Evolutionary conservation across 1,140 invertebrate species (phyloP), one percentile per base, ranked within the genome.

Genomic region (Saccostrea cuccullata): DNA sequence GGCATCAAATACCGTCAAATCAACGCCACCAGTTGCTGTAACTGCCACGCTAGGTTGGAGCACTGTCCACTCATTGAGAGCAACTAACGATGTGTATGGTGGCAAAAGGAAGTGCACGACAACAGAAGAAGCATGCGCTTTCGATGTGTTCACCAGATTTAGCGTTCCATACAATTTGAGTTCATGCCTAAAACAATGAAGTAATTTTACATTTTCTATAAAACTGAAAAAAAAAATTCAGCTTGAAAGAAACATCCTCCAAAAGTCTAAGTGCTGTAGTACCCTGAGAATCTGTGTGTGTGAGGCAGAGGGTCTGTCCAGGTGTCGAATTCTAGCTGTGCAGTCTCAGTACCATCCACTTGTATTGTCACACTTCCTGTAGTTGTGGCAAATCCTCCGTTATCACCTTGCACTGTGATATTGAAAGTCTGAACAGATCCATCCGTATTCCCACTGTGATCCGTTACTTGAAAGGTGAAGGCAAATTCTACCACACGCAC

Each of bases 41-140:
- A 82, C 82, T 23, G 86, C 55, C 9, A 67, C 60, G 12, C 11
- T 84, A 1, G 86, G 86, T 55, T 87, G 82, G 12, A 84, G 60
- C 26, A 84, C 55, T 70, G 86, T 87, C 47, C 26, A 84, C 11
- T 47, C 64, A 30, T 84, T n/a, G 2, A 70, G 20, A 2, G 82
- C 30, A 15, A 58, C 40, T 55, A 55, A 84, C n/a, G 58, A 40
- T 9, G 64, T 70, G 47, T 84, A 87, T 23, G 58, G 8, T 36
- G 86, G 86, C 47, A 84, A 56, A 2, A 87, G 30, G 60, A 70
- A 87, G 13, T 36, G 20, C 55, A 87, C 58, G 17, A 60, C 83
- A 12, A 87, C 86, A 23, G 82, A 60, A 11, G 82, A 47, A n/a
- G 86, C 86, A 87, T 87, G 86, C 9, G 86, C 86, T 12, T 9